These are phyloP conservation scores for Protodeltote pygarga DNA, from an alignment of 2,888 invertebrate genomes.

Conservation along the genomic window DNA sequence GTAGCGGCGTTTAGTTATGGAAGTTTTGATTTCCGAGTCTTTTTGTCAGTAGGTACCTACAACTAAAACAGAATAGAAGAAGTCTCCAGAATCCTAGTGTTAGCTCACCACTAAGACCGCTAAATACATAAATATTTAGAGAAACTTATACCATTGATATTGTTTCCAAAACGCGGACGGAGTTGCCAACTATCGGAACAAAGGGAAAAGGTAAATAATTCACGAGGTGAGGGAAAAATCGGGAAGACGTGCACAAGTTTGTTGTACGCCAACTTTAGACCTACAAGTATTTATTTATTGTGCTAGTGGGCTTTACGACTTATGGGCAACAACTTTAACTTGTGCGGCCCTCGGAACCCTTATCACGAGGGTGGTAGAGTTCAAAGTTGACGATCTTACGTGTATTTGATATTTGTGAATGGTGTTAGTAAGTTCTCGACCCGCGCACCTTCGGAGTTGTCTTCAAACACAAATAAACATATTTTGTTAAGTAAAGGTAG, in stretches of 20 bases:
- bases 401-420: slow-evolving; percentile 23
- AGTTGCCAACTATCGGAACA: slow-evolving; percentile 61
- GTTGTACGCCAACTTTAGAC: slow-evolving; percentile 65
- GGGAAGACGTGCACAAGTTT: slow-evolving; percentile 64
- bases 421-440: slow-evolving; percentile 54
- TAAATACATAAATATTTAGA: slow-evolving; percentile 12
- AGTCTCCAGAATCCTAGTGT: neutral
- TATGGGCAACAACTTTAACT: slow-evolving; percentile 30
- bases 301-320: slow-evolving; percentile 68
- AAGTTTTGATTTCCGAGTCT: too few relatives aligned
- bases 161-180: slow-evolving; percentile 29
- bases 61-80: neutral
- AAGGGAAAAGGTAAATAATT: slow-evolving; percentile 70
- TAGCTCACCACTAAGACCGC: neutral
- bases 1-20: too few relatives aligned
- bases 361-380: slow-evolving; percentile 35
- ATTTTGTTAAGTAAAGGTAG: slow-evolving; percentile 61
- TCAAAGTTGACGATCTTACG: slow-evolving; percentile 16
- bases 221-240: slow-evolving; percentile 68
- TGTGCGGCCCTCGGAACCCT: slow-evolving; percentile 14
- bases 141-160: slow-evolving; percentile 33
- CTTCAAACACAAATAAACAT: slow-evolving; percentile 68
- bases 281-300: slow-evolving; percentile 80
- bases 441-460: slow-evolving; percentile 54
- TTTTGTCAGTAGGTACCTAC: too few relatives aligned